Evolutionary conservation across 2,797 vertebrate species (phyloP).

Genomic region (Acridotheres tristis): DNA sequence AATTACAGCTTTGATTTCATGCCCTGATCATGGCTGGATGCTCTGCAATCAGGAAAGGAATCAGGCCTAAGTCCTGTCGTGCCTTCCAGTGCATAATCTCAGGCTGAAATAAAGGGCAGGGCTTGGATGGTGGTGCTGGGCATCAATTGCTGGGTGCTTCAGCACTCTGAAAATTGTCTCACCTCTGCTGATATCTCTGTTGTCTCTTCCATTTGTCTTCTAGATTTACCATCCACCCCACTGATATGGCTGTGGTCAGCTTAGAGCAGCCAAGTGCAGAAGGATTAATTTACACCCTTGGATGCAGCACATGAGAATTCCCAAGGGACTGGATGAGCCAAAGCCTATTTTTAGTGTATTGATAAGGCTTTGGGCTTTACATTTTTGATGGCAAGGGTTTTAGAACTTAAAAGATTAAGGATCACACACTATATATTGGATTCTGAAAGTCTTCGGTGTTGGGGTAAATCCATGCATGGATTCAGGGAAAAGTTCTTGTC

Average conservation of each 20-base stretch:
- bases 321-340: fast-evolving
- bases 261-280: neutral
- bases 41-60: neutral
- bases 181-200: neutral
- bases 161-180: neutral
- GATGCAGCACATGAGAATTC: neutral
- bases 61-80: neutral
- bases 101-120: neutral
- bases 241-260: neutral
- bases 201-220: neutral
- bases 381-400: neutral
- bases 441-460: neutral
- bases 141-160: neutral
- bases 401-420: neutral
- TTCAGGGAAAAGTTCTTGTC: neutral
- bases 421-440: neutral
- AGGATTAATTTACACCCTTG: neutral
- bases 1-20: neutral
- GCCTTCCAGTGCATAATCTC: neutral
- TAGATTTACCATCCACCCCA: neutral
- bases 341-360: neutral
- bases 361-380: neutral
- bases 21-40: neutral
- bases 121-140: neutral
- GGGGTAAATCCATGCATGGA: neutral